Conservation (phyloP, 2,113 vertebrate genomes). For the Mesitornis unicolor region DNA sequence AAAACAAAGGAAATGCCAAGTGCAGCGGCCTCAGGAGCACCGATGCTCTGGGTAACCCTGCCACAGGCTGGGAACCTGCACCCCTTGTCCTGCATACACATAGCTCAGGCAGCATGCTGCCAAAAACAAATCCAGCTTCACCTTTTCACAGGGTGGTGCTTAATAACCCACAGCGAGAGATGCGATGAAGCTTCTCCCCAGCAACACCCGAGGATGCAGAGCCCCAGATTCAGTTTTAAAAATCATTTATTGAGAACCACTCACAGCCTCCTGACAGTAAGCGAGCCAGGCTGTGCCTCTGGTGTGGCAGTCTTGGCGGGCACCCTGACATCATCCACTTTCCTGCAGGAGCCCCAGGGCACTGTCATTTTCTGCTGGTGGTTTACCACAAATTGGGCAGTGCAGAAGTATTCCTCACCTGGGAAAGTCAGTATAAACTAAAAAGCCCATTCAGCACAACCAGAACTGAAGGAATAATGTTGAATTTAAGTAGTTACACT, state of each 20-base stretch:
- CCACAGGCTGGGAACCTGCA: not conserved
- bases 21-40: not conserved
- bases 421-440: not conserved
- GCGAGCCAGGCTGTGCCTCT: not conserved
- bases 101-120: too few relatives aligned
- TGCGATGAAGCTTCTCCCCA: not conserved
- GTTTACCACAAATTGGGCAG: not conserved
- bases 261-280: not conserved
- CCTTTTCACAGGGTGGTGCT: not conserved
- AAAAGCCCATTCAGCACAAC: not conserved
- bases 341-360: not conserved
- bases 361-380: not conserved
- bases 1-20: not conserved
- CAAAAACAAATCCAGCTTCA: not conserved
- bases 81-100: not conserved
- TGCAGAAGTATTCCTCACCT: not conserved
- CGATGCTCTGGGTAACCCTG: not conserved
- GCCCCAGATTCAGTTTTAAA: not conserved
- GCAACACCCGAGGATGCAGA: not conserved
- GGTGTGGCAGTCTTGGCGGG: too few relatives aligned
- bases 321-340: too few relatives aligned
- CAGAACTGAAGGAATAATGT: not conserved
- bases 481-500: not conserved
- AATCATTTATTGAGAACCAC: not conserved
- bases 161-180: not conserved